Evolutionary conservation across 2,113 vertebrate species (phyloP).

Genomic region (Seriola dumerili): DNA sequence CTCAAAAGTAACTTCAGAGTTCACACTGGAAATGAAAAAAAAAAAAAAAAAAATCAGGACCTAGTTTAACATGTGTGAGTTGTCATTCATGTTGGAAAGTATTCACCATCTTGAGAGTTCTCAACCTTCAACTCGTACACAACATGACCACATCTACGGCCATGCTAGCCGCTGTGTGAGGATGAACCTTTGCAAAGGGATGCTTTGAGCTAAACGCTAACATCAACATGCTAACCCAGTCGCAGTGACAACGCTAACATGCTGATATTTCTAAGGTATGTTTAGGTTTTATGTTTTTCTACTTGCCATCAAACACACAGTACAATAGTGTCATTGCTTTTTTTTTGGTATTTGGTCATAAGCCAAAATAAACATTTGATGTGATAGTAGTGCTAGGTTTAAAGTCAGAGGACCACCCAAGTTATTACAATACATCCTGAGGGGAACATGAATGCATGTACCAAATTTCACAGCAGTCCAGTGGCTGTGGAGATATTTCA

Average conservation of each 20-base stretch:
- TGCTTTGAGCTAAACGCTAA: neutral
- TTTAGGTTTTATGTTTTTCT: neutral
- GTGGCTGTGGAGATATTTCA: neutral
- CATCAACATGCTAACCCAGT: too few relatives aligned
- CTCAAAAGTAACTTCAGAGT: conserved; percentile 39
- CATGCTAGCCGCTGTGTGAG: neutral
- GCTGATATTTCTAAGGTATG: neutral
- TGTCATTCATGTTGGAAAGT: neutral
- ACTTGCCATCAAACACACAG: neutral
- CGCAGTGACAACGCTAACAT: neutral
- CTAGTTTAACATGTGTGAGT: conserved; percentile 10
- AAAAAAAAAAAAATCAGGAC: neutral
- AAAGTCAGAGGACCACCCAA: neutral
- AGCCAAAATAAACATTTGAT: too few relatives aligned
- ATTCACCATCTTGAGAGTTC: neutral
- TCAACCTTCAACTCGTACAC: neutral
- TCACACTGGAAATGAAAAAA: conserved; percentile 2
- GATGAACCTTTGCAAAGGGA: neutral
- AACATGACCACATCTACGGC: neutral
- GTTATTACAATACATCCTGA: neutral
- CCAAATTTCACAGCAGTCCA: neutral
- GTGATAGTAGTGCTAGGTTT: too few relatives aligned
- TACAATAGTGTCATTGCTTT: too few relatives aligned
- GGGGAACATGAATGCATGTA: neutral
- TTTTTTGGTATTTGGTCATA: too few relatives aligned